Evolutionary conservation across 2,888 invertebrate genomes (phyloP), one percentile per base, ranked within the genome.

Genomic region (Macrophya annulata): DNA sequence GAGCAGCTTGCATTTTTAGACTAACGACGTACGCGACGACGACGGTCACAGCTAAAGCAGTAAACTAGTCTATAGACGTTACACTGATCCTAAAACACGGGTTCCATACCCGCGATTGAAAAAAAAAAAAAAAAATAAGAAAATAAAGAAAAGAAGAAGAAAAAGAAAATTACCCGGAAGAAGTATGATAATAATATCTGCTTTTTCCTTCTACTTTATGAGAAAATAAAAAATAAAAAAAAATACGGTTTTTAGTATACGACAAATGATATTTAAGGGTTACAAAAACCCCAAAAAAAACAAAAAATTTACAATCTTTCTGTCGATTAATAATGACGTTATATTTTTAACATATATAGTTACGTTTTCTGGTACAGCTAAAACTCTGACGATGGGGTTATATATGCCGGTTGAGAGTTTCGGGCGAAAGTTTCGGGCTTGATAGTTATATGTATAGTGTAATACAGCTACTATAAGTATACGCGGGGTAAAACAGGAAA

Each of bases 1-100:
- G 90, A 90, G 90, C 90, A 89, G 89, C 89, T 90, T 91, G 91
- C 90, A 91, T 92, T 92, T 91, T 92, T 91, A 91, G 91, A 89
- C 89, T 88, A 90, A 91, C 90, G 83, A 83, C 68, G 17, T 17
- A 62, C 62, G 72, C 40, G 71, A 71, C 37, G 31, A 71, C 72
- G 72, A 74, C 72, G 72, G 72, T 74, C 72, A 74, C 91, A 92
- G 91, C 92, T 91, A 90, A 89, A 68, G 48, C 48, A 82, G 45
- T 51, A 83, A 31, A 83, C 59, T 40, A 43, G 51, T 45, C 51
- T 31, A 21, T 45, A 77, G 21, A 37, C 12, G 43, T 43, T 72
- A 72, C 31, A 40, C 72, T 45, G 21, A 68, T 68, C 68, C 72
- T 55, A 37, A 37, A 37, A 37, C 10, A 21, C n/a, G 72, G 72